phyloP scores from a whole-genome alignment of 2,888 invertebrate species.

The Epinotia demarniana region DNA sequence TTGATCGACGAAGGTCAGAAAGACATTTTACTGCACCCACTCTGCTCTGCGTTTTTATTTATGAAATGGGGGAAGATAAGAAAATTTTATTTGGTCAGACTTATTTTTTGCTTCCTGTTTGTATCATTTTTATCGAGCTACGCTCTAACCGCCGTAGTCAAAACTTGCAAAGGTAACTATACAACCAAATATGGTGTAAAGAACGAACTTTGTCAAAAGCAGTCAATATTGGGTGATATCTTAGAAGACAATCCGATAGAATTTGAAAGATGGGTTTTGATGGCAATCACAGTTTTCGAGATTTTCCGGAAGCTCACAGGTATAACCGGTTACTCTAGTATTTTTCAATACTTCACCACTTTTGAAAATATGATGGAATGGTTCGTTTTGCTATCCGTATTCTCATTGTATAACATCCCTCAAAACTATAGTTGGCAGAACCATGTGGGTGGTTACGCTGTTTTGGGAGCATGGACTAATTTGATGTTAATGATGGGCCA shows the following conservation, averaged over 20 bases:
- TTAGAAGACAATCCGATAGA: slow-evolving; percentile 91
- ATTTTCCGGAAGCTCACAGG: slow-evolving; percentile 91
- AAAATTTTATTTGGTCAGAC: slow-evolving; percentile 92
- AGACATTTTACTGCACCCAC: slow-evolving; percentile 92
- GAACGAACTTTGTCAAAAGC: slow-evolving; percentile 89
- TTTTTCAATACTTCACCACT: slow-evolving; percentile 91
- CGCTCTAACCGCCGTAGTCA: slow-evolving; percentile 91
- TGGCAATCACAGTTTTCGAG: slow-evolving; percentile 91
- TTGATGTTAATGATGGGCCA: slow-evolving; percentile 95
- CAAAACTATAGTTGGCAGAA: slow-evolving; percentile 93
- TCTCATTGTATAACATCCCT: slow-evolving; percentile 91
- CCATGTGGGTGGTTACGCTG: slow-evolving; percentile 93
- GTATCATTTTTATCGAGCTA: slow-evolving; percentile 91
- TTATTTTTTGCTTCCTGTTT: slow-evolving; percentile 92
- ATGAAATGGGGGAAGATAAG: slow-evolving; percentile 96
- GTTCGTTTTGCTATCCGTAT: slow-evolving; percentile 93
- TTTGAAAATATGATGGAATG: slow-evolving; percentile 94
- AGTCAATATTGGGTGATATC: slow-evolving; percentile 89
- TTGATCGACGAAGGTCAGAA: slow-evolving; percentile 95
- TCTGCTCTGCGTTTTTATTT: slow-evolving; percentile 94
- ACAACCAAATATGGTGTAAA: slow-evolving; percentile 82
- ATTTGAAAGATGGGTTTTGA: slow-evolving; percentile 92
- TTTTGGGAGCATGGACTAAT: slow-evolving; percentile 94
- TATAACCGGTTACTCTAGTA: slow-evolving; percentile 91
- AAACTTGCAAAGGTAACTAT: slow-evolving; percentile 85